Percentiles rank a stretch among this genome's conserved stretches.
phyloP scores from a whole-genome alignment of 2,888 invertebrate genomes.

The Coelopa pilipes region DNA sequence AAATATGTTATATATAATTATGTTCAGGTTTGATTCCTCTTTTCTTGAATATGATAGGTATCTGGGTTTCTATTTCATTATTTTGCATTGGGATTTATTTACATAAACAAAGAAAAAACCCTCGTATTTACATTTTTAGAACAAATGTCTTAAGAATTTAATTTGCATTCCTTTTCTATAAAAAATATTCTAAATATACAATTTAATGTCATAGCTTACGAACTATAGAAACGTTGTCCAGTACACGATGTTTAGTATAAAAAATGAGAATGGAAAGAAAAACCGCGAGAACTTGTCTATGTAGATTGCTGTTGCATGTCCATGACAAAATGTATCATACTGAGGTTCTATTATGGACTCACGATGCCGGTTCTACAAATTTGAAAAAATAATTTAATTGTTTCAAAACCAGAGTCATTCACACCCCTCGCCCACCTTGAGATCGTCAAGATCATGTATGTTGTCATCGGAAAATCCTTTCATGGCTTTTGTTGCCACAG shows the following conservation, averaged over 20 bases:
- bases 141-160: slow-evolving; percentile 54
- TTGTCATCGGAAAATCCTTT: slow-evolving; percentile 91
- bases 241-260: slow-evolving; percentile 89
- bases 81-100: slow-evolving; percentile 4
- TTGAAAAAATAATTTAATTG: slow-evolving; percentile 19
- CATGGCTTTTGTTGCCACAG: slow-evolving; percentile 88
- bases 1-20: slow-evolving; percentile 22
- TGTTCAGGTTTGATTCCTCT: not conserved
- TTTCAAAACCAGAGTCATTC: slow-evolving; percentile 7
- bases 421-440: slow-evolving; percentile 72
- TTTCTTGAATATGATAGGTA: not conserved
- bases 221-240: slow-evolving; percentile 83
- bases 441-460: slow-evolving; percentile 78
- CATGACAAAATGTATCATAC: slow-evolving; percentile 86
- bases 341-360: slow-evolving; percentile 79
- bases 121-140: slow-evolving; percentile 53
- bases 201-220: not conserved
- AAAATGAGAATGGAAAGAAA: slow-evolving; percentile 90
- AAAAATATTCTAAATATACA: slow-evolving; percentile 3
- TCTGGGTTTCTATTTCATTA: not conserved
- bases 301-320: slow-evolving; percentile 80
- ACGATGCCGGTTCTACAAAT: slow-evolving; percentile 57
- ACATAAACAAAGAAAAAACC: not conserved
- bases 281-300: slow-evolving; percentile 89
- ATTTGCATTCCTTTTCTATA: slow-evolving; percentile 41